phyloP scores from a whole-genome alignment of 1,140 invertebrate species.

The Vanessa atalanta region DNA sequence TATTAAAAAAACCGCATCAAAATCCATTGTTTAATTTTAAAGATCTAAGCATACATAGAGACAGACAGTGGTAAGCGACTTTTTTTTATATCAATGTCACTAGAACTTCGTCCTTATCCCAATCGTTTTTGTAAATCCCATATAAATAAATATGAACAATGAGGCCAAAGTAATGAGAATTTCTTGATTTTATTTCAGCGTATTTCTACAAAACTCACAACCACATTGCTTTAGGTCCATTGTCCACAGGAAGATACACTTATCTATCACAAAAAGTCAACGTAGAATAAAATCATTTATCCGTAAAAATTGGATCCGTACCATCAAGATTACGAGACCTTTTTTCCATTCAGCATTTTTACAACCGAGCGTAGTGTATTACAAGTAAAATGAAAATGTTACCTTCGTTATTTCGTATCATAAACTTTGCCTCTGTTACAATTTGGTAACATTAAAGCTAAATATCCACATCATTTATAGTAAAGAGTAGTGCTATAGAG shows the following conservation, averaged over 20 bases:
- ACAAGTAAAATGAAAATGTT: conserved; percentile 33
- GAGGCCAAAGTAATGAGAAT: too few species aligned
- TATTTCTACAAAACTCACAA: neutral
- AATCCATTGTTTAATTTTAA: too few species aligned
- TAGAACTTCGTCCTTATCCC: too few species aligned
- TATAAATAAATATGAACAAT: too few species aligned
- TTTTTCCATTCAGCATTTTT: conserved; percentile 34
- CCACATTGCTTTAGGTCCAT: neutral
- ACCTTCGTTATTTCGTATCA: conserved; percentile 39
- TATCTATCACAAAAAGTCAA: conserved; percentile 22
- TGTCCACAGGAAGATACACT: conserved; percentile 9
- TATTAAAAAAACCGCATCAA: too few species aligned
- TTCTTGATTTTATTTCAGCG: neutral
- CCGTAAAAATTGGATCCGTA: conserved; percentile 24
- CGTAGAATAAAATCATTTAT: conserved; percentile 28
- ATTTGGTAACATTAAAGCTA: conserved; percentile 8
- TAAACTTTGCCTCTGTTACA: conserved; percentile 17
- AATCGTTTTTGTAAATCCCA: too few species aligned
- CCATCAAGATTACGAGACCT: conserved; percentile 28
- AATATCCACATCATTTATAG: neutral
- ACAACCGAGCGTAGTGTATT: conserved; percentile 22
- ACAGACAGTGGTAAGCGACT: too few species aligned
- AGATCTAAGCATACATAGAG: too few species aligned
- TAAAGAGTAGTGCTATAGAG: neutral
- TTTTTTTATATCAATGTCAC: too few species aligned